Evolutionary conservation across 2,113 vertebrate genomes (phyloP).

Genomic region (Rhinolophus ferrumequinum): DNA sequence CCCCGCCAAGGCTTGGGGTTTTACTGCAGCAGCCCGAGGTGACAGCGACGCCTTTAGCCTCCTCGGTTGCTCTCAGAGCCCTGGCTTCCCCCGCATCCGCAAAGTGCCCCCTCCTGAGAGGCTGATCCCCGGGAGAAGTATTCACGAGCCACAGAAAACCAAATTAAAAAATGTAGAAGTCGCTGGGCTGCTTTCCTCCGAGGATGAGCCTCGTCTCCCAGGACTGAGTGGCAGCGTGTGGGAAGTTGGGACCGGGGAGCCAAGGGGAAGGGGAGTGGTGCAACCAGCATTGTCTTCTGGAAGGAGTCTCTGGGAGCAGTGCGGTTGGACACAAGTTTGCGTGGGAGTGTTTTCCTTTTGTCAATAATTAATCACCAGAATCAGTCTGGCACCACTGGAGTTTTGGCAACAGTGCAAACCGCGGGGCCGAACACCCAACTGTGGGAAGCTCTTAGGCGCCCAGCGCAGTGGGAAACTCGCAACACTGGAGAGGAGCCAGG

Average conservation of each 20-base stretch:
- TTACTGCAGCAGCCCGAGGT: constrained; percentile 72
- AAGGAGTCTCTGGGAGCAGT: neutral
- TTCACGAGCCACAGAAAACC: neutral
- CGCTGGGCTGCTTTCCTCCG: constrained; percentile 33
- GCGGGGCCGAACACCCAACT: constrained; percentile 63
- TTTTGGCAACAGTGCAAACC: constrained; percentile 51
- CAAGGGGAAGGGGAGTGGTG: constrained; percentile 56
- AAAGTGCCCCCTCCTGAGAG: constrained; percentile 1
- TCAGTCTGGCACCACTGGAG: constrained; percentile 57
- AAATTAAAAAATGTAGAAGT: constrained; percentile 37
- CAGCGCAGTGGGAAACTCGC: neutral
- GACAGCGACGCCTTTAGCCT: constrained; percentile 53
- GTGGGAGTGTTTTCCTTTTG: constrained; percentile 66
- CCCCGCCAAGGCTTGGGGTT: constrained; percentile 17
- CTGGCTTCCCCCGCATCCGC: neutral
- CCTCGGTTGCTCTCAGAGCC: neutral
- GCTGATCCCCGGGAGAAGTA: neutral
- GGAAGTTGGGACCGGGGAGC: constrained; percentile 60
- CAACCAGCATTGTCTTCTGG: neutral
- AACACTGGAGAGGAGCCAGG: constrained; percentile 56
- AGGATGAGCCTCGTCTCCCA: constrained; percentile 9
- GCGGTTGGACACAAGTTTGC: constrained; percentile 58
- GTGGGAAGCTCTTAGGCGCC: neutral
- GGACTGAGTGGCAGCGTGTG: constrained; percentile 14
- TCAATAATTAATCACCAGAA: constrained; percentile 73